Conservation (phyloP, 2,888 invertebrate species). For the Lithophane leautieri region DNA sequence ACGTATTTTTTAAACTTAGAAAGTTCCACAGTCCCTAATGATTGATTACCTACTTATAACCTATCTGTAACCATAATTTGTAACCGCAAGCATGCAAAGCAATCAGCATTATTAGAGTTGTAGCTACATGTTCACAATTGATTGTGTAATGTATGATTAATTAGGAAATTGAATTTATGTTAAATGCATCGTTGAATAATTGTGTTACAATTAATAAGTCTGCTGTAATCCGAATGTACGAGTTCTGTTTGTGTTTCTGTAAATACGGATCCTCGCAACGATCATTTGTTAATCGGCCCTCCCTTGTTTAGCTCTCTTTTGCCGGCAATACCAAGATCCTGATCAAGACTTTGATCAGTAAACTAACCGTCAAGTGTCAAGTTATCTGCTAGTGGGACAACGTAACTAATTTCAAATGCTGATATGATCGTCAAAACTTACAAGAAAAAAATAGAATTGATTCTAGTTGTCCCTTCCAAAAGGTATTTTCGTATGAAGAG, state of each 20-base stretch:
- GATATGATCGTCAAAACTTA: not conserved
- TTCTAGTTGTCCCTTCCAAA: not conserved
- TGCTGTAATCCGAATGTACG: slow-evolving; percentile 7
- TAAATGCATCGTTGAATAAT: slow-evolving; percentile 49
- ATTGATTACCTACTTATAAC: slow-evolving; percentile 40
- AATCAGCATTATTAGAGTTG: slow-evolving; percentile 49
- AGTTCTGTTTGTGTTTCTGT: slow-evolving; percentile 12
- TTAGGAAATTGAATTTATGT: slow-evolving; percentile 57
- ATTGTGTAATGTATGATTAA: slow-evolving; percentile 56
- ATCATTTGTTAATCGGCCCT: not conserved
- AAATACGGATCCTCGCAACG: not conserved
- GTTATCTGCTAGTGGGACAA: not conserved
- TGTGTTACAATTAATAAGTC: slow-evolving; percentile 37
- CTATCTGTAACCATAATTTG: slow-evolving; percentile 31
- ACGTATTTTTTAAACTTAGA: slow-evolving; percentile 1
- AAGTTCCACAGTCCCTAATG: not conserved
- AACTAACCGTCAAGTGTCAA: not conserved
- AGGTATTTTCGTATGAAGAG: no score
- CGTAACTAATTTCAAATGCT: not conserved
- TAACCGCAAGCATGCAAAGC: slow-evolving; percentile 51
- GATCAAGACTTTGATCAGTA: not conserved
- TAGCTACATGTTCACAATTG: slow-evolving; percentile 45
- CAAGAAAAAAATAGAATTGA: no score
- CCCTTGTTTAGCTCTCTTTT: no score
- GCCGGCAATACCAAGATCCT: not conserved